phyloP scores from a whole-genome alignment of 2,113 vertebrate genomes.

The Sceloporus undulatus region DNA sequence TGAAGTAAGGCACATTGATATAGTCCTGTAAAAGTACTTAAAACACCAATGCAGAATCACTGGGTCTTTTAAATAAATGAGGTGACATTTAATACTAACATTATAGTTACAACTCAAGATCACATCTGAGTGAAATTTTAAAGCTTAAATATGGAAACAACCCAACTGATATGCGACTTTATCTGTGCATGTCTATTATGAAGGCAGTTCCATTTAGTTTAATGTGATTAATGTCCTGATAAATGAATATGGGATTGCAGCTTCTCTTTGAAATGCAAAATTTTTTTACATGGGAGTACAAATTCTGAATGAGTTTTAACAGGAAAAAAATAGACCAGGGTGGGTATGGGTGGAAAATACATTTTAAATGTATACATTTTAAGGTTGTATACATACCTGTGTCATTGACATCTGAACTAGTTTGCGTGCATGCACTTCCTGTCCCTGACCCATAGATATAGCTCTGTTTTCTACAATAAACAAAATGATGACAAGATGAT shows the following conservation, averaged over 20 bases:
- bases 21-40: background rate
- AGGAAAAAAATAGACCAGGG: background rate
- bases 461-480: constrained; percentile 76
- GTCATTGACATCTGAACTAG: constrained; percentile 77
- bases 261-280: background rate
- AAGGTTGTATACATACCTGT: constrained; percentile 65
- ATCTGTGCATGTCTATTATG: background rate
- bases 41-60: background rate
- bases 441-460: constrained; percentile 84
- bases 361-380: background rate
- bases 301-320: background rate
- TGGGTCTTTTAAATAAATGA: background rate
- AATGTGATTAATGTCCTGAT: background rate
- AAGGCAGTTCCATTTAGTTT: background rate
- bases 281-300: background rate
- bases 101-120: constrained; percentile 33
- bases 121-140: constrained; percentile 33
- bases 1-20: background rate
- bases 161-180: background rate
- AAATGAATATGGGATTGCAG: background rate
- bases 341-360: background rate
- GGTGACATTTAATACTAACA: constrained; percentile 15
- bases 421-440: constrained; percentile 81
- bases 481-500: constrained; percentile 30
- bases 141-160: constrained; percentile 5